These are phyloP conservation scores for Plumapathes pennacea DNA, from an alignment of 92 coral and sea anemone genomes.

Conservation along the genomic window DNA sequence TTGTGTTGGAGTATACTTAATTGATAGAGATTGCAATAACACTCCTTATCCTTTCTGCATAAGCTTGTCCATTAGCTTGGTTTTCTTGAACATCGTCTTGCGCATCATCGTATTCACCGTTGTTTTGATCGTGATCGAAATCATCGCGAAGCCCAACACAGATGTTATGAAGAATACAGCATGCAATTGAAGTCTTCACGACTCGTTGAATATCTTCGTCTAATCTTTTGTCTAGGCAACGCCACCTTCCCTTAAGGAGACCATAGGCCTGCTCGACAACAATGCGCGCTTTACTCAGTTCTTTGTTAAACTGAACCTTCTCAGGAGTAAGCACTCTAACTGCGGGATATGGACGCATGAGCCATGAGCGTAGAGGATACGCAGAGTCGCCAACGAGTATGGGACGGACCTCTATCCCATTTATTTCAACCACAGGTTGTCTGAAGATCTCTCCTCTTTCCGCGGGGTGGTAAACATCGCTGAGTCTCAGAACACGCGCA, in stretches of 20 bases:
- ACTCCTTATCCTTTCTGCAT: too few relatives aligned
- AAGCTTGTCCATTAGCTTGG: too few relatives aligned
- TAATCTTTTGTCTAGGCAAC: not conserved
- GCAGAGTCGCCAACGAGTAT: too few relatives aligned
- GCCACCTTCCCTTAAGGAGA: conserved; percentile 5
- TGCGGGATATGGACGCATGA: conserved; percentile 5
- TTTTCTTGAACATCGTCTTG: too few relatives aligned
- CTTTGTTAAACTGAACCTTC: conserved; percentile 4
- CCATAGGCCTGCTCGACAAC: conserved; percentile 12
- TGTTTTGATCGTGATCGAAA: not conserved
- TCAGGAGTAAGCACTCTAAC: not conserved
- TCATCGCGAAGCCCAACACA: conserved; percentile 1
- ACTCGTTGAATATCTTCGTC: not conserved
- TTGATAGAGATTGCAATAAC: too few relatives aligned
- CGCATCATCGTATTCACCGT: too few relatives aligned
- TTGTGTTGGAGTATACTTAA: too few relatives aligned
- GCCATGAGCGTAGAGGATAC: conserved; percentile 17
- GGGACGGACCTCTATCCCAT: too few relatives aligned
- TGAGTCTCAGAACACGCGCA: too few relatives aligned
- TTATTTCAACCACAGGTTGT: too few relatives aligned
- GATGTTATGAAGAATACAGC: conserved; percentile 10
- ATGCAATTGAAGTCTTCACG: not conserved
- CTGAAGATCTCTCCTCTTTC: too few relatives aligned
- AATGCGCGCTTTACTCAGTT: conserved; percentile 4
- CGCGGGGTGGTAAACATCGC: too few relatives aligned